phyloP scores from a whole-genome alignment of 2,888 invertebrate genomes.

The Ormyrus pomaceus region DNA sequence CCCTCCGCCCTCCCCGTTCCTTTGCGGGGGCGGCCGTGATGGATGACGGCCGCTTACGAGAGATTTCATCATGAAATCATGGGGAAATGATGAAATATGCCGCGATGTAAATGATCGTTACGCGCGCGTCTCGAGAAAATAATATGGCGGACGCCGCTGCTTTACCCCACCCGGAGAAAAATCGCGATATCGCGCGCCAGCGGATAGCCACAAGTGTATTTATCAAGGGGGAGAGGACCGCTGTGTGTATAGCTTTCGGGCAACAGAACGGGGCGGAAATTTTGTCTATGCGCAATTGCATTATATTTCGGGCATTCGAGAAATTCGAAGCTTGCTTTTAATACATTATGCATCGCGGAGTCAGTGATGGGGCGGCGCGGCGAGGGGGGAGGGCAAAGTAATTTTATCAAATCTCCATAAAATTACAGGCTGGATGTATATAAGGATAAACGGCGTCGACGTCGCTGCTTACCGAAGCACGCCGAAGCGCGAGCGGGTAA shows the following conservation, averaged over 20 bases:
- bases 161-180: no score
- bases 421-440: background rate
- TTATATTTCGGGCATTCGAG: background rate
- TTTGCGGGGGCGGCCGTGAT: background rate
- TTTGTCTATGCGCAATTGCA: no score
- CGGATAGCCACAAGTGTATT: no score
- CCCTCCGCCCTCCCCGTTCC: no score
- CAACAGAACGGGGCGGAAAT: no score
- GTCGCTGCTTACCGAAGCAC: background rate
- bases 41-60: constrained; percentile 1
- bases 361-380: no score
- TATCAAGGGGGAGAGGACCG: no score
- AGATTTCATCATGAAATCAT: constrained; percentile 32
- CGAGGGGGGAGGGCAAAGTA: background rate
- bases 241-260: no score
- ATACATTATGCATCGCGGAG: constrained; percentile 31
- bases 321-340: constrained; percentile 17
- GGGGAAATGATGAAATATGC: constrained; percentile 19
- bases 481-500: no score
- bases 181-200: no score
- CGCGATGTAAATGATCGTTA: constrained; percentile 14
- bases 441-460: background rate
- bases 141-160: no score
- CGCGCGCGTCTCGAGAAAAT: no score
- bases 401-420: constrained; percentile 39